Base-by-base conservation (phyloP, 2,113 vertebrate genomes). In the Mirounga angustirostris region DNA sequence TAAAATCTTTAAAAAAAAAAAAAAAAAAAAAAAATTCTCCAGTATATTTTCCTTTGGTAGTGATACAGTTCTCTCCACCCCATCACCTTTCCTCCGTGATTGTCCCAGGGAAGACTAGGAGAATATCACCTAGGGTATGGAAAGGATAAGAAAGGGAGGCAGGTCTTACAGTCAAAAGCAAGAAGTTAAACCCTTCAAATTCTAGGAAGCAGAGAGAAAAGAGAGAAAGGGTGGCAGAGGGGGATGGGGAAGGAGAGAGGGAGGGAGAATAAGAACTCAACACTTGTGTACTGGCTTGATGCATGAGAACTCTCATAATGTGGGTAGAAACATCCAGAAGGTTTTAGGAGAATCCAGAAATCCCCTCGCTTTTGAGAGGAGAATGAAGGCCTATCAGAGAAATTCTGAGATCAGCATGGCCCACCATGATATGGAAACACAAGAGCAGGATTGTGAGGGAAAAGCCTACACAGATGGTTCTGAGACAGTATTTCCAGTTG, bases 11-110 rank as follows among this genome's bases (percentile, higher is more conserved):
- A n/a, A n/a, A n/a, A n/a, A n/a, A n/a, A n/a, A n/a, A n/a, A n/a
- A n/a, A n/a, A n/a, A n/a, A n/a, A n/a, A n/a, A n/a, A n/a, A n/a
- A 95, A 87, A 69, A 76, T 69, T 86, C 65, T 82, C 63, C 18
- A 56, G 21, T 88, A 2, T 10, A 36, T 50, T 97, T 86, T 59
- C 19, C 1, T 36, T 13, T 33, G 81, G 15, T 54, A 74, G 14
- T 63, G 89, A 78, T 78, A 52, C 7, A 74, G 26, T 58, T 63
- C 33, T 19, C n/a, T 36, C 21, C 2, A 13, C 2, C 4, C 22
- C 12, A 33, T 40, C 21, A 24, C 30, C 16, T 89, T 89, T 24
- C 24, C 11, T 87, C 63, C 15, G 3, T 91, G n/a, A 43, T n/a
- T 88, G 1, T 26, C 58, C 22, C 19, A 71, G 79, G 56, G 33